Evolutionary conservation across 2,113 vertebrate genomes (phyloP).

Genomic region (Notechis scutatus): DNA sequence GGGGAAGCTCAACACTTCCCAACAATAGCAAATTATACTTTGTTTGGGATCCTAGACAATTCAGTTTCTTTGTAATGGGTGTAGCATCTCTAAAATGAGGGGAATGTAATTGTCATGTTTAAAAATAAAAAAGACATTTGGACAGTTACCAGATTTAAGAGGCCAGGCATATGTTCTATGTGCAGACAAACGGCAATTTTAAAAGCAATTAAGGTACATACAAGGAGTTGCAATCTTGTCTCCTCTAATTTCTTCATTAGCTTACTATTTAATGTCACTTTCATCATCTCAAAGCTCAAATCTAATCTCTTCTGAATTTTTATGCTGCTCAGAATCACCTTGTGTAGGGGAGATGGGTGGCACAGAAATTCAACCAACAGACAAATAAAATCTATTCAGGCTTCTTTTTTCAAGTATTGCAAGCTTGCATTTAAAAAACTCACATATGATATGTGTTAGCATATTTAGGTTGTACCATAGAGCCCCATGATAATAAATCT

Average conservation of each 20-base stretch:
- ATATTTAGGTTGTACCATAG: not conserved
- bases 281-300: not conserved
- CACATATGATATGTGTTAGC: not conserved
- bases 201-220: not conserved
- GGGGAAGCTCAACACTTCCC: not conserved
- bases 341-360: not conserved
- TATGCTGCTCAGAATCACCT: not conserved
- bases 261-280: not conserved
- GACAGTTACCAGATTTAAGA: not conserved
- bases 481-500: not conserved
- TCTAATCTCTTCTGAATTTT: not conserved
- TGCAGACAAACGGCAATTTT: not conserved
- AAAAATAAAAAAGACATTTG: not conserved
- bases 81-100: not conserved
- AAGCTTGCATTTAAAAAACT: not conserved
- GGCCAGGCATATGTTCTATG: not conserved
- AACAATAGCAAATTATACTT: not conserved
- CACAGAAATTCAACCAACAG: not conserved
- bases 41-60: not conserved
- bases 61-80: not conserved
- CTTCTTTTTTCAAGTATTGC: not conserved
- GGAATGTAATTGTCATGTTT: not conserved
- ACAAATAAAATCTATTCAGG: not conserved
- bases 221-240: not conserved
- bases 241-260: not conserved